These are phyloP conservation scores for Sminthopsis crassicaudata DNA, from an alignment of 2,113 vertebrate species.

Conservation along the genomic window DNA sequence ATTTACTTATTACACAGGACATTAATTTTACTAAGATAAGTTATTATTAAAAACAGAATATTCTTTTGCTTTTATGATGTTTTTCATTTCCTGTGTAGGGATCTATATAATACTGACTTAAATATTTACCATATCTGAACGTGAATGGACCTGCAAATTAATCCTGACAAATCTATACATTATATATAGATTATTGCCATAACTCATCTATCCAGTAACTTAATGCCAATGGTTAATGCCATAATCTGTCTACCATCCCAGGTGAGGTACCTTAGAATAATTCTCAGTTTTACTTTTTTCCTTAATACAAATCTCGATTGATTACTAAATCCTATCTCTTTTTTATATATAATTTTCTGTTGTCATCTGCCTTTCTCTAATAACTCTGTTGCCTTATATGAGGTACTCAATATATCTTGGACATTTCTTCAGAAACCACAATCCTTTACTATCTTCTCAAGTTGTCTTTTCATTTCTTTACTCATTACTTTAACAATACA, in stretches of 20 bases:
- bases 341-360: constrained; percentile 17
- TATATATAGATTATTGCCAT: neutral
- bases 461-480: constrained; percentile 22
- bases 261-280: constrained; percentile 36
- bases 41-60: constrained; percentile 20
- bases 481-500: constrained; percentile 31
- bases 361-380: neutral
- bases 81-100: neutral
- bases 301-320: constrained; percentile 6
- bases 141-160: constrained; percentile 27
- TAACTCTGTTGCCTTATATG: neutral
- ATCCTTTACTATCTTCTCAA: neutral
- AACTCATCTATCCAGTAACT: neutral
- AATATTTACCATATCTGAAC: neutral
- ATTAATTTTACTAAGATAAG: constrained; percentile 36
- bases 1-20: constrained; percentile 4
- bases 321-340: neutral
- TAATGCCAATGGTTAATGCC: neutral
- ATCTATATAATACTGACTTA: constrained; percentile 31
- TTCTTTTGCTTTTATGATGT: neutral
- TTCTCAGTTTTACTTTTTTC: constrained; percentile 1
- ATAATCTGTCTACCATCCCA: neutral
- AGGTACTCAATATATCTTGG: constrained; percentile 1
- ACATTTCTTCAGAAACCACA: constrained; percentile 9
- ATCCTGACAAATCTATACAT: constrained; percentile 1